Evolutionary conservation across 2,113 vertebrate species (phyloP).

Genomic region (Oostethus manadensis): DNA sequence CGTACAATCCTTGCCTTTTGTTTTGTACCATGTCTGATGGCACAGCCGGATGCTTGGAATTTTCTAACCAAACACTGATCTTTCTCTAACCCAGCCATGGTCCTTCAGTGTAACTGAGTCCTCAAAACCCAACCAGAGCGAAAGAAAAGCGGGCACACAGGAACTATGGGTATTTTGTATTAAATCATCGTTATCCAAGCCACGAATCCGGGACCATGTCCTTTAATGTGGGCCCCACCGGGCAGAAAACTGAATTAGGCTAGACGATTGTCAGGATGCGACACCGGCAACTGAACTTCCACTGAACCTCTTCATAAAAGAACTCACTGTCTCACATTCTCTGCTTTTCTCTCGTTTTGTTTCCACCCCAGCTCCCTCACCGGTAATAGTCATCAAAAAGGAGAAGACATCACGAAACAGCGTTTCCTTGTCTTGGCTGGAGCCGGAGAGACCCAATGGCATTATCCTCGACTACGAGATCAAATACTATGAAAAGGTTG

Average conservation of each 20-base stretch:
- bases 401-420: constrained; percentile 92
- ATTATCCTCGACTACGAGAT: constrained; percentile 98
- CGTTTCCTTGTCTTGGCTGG: constrained; percentile 90
- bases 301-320: constrained; percentile 51
- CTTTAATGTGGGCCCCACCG: constrained; percentile 32
- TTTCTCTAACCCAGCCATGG: no score
- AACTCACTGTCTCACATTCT: constrained; percentile 20
- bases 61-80: no score
- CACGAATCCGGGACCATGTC: constrained; percentile 3
- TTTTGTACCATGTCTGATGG: no score
- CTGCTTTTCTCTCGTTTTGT: constrained; percentile 24
- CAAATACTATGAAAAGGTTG: constrained; percentile 99
- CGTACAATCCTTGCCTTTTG: no score
- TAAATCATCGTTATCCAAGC: constrained; percentile 5
- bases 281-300: constrained; percentile 59
- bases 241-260: constrained; percentile 59
- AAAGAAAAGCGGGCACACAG: neutral
- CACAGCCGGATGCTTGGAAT: no score
- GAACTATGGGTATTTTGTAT: constrained; percentile 2
- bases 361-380: constrained; percentile 81
- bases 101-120: no score
- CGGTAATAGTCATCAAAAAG: constrained; percentile 85
- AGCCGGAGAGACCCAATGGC: constrained; percentile 93
- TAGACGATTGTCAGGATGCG: constrained; percentile 56
- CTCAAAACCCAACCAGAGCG: no score